These are phyloP conservation scores for Camelus dromedarius DNA, from an alignment of 2,113 vertebrate species.

Conservation along the genomic window DNA sequence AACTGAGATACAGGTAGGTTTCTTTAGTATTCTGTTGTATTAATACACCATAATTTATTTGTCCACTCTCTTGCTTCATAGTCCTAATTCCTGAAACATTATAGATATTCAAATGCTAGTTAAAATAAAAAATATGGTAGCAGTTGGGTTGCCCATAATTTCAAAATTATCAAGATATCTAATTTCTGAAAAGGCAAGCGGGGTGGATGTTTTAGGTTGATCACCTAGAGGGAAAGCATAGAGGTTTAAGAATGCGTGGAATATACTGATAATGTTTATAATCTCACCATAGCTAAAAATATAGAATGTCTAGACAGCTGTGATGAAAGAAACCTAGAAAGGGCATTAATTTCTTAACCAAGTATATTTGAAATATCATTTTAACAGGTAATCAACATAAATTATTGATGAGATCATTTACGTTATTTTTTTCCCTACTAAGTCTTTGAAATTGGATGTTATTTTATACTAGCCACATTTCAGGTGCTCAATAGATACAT, in stretches of 20 bases:
- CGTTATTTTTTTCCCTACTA: background rate
- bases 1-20: background rate
- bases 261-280: background rate
- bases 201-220: background rate
- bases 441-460: background rate
- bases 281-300: background rate
- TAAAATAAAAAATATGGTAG: background rate
- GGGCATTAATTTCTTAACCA: background rate
- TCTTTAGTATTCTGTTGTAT: background rate
- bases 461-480: background rate
- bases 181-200: background rate
- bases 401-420: background rate
- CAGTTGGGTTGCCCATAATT: background rate
- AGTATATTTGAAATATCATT: background rate
- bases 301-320: background rate
- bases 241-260: background rate
- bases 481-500: background rate
- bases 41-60: background rate
- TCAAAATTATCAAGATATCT: background rate
- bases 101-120: slow-evolving; percentile 3
- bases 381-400: background rate
- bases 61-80: background rate
- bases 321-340: background rate
- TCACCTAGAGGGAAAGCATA: background rate
- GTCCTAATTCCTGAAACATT: background rate